These are phyloP conservation scores for Ciona savignyi DNA, from an alignment of 23 tunicate genomes.

Conservation along the genomic window DNA sequence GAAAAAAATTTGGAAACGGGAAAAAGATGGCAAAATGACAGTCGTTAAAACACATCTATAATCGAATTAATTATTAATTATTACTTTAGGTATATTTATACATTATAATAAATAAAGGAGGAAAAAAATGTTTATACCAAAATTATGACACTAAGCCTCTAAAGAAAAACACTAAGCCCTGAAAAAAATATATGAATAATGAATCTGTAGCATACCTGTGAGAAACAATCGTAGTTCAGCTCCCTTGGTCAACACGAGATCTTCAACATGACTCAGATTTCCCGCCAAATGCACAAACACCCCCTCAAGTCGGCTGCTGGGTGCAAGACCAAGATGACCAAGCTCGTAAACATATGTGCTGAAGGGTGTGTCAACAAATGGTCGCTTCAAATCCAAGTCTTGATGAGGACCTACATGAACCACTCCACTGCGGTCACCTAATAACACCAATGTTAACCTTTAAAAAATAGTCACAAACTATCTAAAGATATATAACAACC, in stretches of 20 bases:
- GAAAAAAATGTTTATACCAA: too few species aligned
- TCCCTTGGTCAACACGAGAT: conserved; percentile 6
- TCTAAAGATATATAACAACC: background rate
- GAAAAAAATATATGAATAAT: background rate
- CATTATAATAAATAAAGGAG: too few species aligned
- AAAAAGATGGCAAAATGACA: too few species aligned
- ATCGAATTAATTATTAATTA: too few species aligned
- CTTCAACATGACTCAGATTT: conserved; percentile 17
- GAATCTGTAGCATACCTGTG: conserved; percentile 5
- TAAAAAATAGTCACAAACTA: too few species aligned
- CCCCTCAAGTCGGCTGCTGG: conserved; percentile 1
- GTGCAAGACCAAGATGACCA: conserved; percentile 13
- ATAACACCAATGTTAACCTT: too few species aligned
- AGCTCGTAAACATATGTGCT: conserved; percentile 13
- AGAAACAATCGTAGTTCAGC: conserved; percentile 10
- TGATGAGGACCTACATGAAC: conserved; percentile 15
- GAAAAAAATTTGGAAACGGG: too few species aligned
- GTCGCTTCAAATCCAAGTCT: conserved; percentile 14
- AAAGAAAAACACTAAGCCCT: background rate
- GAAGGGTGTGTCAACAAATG: conserved; percentile 23
- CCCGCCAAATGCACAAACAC: conserved; percentile 23
- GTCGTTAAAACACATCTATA: too few species aligned
- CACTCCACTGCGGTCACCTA: conserved; percentile 19
- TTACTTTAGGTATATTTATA: too few species aligned
- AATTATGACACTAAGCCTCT: too few species aligned